Evolutionary conservation across 2,797 vertebrate genomes (phyloP).

Genomic region (Gymnodraco acuticeps): DNA sequence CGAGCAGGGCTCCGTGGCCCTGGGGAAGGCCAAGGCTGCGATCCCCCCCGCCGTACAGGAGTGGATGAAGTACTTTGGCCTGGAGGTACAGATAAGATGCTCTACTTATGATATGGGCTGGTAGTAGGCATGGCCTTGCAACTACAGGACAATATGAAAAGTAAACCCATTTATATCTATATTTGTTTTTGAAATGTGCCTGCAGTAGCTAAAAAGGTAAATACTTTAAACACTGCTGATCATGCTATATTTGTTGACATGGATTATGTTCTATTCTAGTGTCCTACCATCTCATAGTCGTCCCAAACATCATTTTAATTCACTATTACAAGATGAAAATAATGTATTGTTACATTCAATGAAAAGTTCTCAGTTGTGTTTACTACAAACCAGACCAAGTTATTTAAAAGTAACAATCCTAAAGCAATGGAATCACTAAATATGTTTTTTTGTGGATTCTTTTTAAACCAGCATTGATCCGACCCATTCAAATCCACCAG

Average conservation of each 20-base stretch:
- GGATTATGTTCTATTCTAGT: too few species aligned
- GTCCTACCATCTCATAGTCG: too few species aligned
- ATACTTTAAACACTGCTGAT: not conserved
- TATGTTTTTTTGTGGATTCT: too few species aligned
- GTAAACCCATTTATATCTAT: not conserved
- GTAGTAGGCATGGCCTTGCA: not conserved
- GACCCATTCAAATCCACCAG: not conserved
- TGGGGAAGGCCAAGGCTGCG: slow-evolving; percentile 85
- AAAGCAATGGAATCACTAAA: not conserved
- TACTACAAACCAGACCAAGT: not conserved
- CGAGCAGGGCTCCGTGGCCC: slow-evolving; percentile 85
- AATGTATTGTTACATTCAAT: not conserved
- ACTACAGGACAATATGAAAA: not conserved
- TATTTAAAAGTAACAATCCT: not conserved
- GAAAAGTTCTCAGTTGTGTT: not conserved
- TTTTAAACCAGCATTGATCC: not conserved
- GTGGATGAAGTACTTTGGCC: slow-evolving; percentile 91
- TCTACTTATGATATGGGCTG: not conserved
- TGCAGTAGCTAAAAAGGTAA: not conserved
- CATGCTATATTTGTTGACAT: too few species aligned
- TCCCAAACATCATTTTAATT: not conserved
- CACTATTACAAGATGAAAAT: not conserved
- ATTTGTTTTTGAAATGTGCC: too few species aligned
- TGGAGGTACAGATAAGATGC: slow-evolving; percentile 82
- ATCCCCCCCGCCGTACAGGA: slow-evolving; percentile 90